phyloP scores from a whole-genome alignment of 2,797 vertebrate species.

The Petrocephalus sullivani region DNA sequence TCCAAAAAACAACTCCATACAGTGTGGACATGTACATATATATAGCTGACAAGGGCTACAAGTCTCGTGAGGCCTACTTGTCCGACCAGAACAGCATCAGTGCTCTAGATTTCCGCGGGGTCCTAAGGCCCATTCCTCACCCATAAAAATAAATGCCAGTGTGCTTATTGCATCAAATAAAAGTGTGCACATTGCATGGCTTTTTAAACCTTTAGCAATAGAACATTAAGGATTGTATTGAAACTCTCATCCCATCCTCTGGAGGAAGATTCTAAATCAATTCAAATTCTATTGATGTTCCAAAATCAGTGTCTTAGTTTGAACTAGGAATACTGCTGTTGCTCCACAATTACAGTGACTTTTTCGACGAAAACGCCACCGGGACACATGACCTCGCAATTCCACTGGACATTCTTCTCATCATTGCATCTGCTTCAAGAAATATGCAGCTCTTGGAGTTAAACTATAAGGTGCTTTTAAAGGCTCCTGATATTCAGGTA shows the following conservation, averaged over 20 bases:
- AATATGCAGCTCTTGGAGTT: not conserved
- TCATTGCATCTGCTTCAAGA: not conserved
- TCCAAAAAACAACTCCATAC: not conserved
- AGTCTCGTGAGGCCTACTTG: not conserved
- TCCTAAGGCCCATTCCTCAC: not conserved
- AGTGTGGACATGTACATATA: not conserved
- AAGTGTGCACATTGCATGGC: not conserved
- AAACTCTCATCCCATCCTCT: not conserved
- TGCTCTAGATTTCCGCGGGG: not conserved
- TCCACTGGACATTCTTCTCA: not conserved
- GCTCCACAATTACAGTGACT: not conserved
- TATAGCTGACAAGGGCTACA: not conserved
- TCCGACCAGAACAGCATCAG: not conserved
- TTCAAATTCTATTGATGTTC: too few species aligned
- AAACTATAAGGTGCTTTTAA: not conserved
- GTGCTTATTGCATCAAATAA: not conserved
- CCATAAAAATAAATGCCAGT: not conserved
- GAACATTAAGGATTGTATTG: not conserved
- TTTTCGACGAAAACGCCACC: not conserved
- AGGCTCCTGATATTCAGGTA: not conserved
- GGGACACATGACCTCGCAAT: not conserved
- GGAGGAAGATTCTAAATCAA: not conserved
- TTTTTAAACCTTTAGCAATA: not conserved
- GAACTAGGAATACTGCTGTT: not conserved
- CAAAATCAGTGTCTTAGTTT: not conserved